phyloP scores from a whole-genome alignment of 2,888 invertebrate genomes.

The Troglohyphantes excavatus region DNA sequence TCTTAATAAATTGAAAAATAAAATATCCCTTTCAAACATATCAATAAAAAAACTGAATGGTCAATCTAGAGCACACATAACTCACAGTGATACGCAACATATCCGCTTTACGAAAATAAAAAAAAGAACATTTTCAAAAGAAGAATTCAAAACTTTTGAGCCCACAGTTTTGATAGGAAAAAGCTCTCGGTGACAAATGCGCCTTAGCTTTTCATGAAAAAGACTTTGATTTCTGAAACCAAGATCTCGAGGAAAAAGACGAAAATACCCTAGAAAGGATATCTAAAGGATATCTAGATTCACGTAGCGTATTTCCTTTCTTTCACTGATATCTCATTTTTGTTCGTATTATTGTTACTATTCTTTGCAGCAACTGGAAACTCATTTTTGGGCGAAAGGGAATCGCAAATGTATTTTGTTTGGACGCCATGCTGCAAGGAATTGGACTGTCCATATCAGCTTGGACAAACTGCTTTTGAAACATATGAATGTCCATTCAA shows the following conservation, averaged over 20 bases:
- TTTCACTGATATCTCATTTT: constrained; percentile 5
- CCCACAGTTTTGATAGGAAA: constrained; percentile 32
- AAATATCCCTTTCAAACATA: background rate
- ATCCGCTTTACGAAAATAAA: background rate
- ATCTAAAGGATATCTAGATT: constrained; percentile 24
- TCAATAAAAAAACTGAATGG: background rate
- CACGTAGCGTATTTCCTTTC: constrained; percentile 1
- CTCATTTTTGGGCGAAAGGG: constrained; percentile 14
- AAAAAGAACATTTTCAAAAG: background rate
- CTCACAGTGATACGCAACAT: background rate
- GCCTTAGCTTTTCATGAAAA: constrained; percentile 33
- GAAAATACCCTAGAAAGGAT: no score
- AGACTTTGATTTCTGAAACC: constrained; percentile 33
- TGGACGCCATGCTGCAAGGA: background rate
- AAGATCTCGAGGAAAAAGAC: background rate
- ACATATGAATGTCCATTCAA: background rate
- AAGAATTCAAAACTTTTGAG: constrained; percentile 4
- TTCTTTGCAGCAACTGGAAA: background rate
- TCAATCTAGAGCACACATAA: background rate
- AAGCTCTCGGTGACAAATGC: constrained; percentile 43
- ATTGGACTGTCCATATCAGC: background rate
- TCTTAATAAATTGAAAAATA: background rate
- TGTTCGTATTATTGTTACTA: constrained; percentile 16
- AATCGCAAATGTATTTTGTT: background rate
- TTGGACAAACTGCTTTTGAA: background rate